Conservation (phyloP, 2,113 vertebrate species). For the Tetrax tetrax region DNA sequence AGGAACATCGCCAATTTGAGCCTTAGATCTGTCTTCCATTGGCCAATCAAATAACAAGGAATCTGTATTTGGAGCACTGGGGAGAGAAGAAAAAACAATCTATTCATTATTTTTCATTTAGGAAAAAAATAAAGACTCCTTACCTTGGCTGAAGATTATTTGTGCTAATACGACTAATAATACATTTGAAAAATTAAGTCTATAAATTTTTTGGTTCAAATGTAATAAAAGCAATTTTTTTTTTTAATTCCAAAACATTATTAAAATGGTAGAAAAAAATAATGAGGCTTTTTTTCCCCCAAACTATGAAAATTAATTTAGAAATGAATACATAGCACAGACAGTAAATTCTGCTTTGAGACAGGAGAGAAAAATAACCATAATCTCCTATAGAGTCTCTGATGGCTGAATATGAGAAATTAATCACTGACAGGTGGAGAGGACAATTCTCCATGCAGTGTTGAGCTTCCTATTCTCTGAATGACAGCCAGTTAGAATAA, state of each 20-base stretch:
- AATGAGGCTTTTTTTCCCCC: neutral
- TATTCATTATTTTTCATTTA: neutral
- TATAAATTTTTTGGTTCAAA: neutral
- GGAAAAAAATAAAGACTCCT: neutral
- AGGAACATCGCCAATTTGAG: neutral
- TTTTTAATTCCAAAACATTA: neutral
- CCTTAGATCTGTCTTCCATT: neutral
- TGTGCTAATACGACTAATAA: neutral
- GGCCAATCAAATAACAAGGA: neutral
- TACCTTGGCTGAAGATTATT: neutral
- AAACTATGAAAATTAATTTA: constrained; percentile 41
- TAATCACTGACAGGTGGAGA: constrained; percentile 73
- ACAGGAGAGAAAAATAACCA: constrained; percentile 57
- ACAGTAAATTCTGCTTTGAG: constrained; percentile 30
- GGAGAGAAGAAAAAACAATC: neutral
- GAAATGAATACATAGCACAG: constrained; percentile 35
- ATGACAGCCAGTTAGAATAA: constrained; percentile 73
- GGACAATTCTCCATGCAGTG: constrained; percentile 68
- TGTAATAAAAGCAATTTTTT: neutral
- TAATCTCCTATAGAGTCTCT: constrained; percentile 59
- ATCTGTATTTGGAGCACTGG: neutral
- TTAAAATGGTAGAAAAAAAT: neutral
- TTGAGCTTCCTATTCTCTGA: constrained; percentile 70
- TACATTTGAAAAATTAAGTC: neutral
- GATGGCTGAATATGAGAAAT: constrained; percentile 70